Evolutionary conservation across 92 coral and sea anemone genomes (phyloP).

Genomic region (Heteractis magnifica): DNA sequence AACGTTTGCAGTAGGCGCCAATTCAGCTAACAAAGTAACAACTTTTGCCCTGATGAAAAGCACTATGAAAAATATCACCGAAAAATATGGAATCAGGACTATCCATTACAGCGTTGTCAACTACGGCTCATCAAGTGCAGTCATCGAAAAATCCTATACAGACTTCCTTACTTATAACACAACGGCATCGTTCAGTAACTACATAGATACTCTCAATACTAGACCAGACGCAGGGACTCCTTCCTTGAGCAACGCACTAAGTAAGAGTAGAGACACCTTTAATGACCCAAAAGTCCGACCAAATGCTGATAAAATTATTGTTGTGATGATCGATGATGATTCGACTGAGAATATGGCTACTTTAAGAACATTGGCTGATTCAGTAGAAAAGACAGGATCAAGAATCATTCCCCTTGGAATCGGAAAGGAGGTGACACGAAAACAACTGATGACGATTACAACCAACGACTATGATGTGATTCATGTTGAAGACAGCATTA

Average conservation of each 20-base stretch:
- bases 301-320: slow-evolving; percentile 20
- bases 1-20: slow-evolving; percentile 36
- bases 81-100: slow-evolving; percentile 29
- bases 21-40: slow-evolving; percentile 12
- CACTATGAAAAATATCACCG: slow-evolving; percentile 24
- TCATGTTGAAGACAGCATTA: slow-evolving; percentile 17
- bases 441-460: slow-evolving; percentile 19
- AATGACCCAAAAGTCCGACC: slow-evolving; percentile 27
- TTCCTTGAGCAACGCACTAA: slow-evolving; percentile 13
- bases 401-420: slow-evolving; percentile 32
- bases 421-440: slow-evolving; percentile 21
- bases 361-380: slow-evolving; percentile 16
- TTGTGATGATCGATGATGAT: slow-evolving; percentile 30
- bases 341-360: neutral
- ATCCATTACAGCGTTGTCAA: slow-evolving; percentile 31
- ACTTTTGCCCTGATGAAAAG: slow-evolving; percentile 21
- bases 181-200: slow-evolving; percentile 7
- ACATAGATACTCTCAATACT: slow-evolving; percentile 6
- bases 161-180: slow-evolving; percentile 9
- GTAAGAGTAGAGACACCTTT: slow-evolving; percentile 9
- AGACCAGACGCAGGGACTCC: slow-evolving; percentile 15
- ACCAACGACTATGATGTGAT: slow-evolving; percentile 15
- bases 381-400: slow-evolving; percentile 17
- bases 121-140: slow-evolving; percentile 28
- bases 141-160: slow-evolving; percentile 18